Conservation (phyloP, 2,888 invertebrate genomes). For the Parascotia fuliginaria region DNA sequence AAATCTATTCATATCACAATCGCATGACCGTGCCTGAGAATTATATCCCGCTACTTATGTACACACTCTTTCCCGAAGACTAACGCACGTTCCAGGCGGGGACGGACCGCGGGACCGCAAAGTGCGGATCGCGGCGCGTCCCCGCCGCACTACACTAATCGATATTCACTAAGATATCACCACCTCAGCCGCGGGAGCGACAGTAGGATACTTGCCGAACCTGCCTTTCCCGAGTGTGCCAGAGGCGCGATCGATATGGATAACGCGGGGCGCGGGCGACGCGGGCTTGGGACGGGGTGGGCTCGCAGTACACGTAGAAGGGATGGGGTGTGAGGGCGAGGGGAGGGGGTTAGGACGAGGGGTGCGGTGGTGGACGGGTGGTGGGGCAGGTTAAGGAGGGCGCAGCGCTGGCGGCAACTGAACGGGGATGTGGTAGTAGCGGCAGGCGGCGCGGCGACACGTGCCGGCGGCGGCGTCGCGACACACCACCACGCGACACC, state of each 20-base stretch:
- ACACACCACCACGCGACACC: conserved; percentile 97
- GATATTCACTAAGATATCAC: conserved; percentile 71
- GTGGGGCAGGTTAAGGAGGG: conserved; percentile 74
- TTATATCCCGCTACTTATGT: conserved; percentile 84
- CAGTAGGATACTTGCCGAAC: conserved; percentile 61
- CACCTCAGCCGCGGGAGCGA: conserved; percentile 66
- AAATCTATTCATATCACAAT: conserved; percentile 85
- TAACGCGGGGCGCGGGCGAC: conserved; percentile 64
- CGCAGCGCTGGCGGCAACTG: conserved; percentile 92
- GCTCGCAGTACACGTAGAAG: conserved; percentile 22
- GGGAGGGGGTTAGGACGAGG: conserved; percentile 21
- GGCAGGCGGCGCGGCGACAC: conserved; percentile 97
- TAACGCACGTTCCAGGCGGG: conserved; percentile 53
- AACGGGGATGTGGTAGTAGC: conserved; percentile 98
- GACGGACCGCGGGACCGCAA: conserved; percentile 42
- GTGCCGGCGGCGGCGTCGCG: conserved; percentile 97
- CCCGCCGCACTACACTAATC: conserved; percentile 65
- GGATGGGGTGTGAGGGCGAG: conserved; percentile 20
- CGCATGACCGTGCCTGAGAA: conserved; percentile 85
- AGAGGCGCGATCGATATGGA: conserved; percentile 76
- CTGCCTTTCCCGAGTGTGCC: conserved; percentile 72
- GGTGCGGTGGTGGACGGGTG: conserved; percentile 48
- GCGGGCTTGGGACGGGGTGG: conserved; percentile 41
- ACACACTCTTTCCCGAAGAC: conserved; percentile 80
- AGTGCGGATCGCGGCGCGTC: conserved; percentile 44